Evolutionary conservation across 2,113 vertebrate species (phyloP).

Genomic region (Centropus unirufus): DNA sequence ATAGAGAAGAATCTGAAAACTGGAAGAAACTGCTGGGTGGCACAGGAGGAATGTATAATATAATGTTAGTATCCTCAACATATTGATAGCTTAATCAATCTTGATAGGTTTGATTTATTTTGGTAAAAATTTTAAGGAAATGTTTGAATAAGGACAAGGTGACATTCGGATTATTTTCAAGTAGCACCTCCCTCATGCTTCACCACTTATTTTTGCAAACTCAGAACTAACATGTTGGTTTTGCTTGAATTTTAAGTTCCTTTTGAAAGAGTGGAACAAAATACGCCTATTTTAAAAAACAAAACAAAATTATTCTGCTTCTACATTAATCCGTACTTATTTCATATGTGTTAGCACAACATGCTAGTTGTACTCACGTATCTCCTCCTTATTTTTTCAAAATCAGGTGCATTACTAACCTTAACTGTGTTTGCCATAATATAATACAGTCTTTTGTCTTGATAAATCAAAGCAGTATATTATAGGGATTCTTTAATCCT

Average conservation of each 20-base stretch:
- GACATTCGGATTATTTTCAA: neutral
- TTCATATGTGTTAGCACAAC: neutral
- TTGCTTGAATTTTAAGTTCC: neutral
- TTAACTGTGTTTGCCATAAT: neutral
- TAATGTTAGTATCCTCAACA: neutral
- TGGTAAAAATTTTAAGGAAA: neutral
- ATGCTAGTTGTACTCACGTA: neutral
- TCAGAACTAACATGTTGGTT: neutral
- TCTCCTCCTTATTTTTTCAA: neutral
- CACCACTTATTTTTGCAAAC: neutral
- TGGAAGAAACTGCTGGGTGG: neutral
- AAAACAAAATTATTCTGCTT: neutral
- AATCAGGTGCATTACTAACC: neutral
- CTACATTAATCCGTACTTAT: neutral
- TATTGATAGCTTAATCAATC: neutral
- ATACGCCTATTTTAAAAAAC: neutral
- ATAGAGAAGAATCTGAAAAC: neutral
- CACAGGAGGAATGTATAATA: neutral
- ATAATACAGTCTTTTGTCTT: neutral
- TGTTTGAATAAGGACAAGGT: neutral
- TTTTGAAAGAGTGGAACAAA: neutral
- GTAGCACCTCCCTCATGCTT: neutral
- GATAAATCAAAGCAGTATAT: neutral
- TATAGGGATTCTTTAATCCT: neutral
- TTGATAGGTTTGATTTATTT: neutral